These are phyloP conservation scores for Drosophila mercatorum DNA, from an alignment of 2,888 invertebrate species.

Conservation along the genomic window DNA sequence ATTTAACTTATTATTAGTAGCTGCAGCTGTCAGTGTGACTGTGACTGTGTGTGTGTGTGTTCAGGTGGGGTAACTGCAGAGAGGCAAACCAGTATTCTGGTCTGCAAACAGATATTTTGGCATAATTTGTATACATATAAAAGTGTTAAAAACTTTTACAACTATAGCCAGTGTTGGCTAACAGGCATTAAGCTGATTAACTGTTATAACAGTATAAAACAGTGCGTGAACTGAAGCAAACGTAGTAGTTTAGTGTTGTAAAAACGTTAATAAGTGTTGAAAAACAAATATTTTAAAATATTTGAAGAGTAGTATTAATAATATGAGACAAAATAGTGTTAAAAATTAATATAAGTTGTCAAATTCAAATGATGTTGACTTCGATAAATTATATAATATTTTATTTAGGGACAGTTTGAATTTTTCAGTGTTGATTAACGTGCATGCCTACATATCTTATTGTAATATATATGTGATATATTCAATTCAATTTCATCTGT, in stretches of 20 bases:
- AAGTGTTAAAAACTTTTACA: slow-evolving; percentile 3
- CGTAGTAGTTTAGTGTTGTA: background rate
- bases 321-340: too few relatives aligned
- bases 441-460: too few relatives aligned
- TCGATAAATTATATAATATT: background rate
- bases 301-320: background rate
- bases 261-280: background rate
- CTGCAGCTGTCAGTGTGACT: background rate
- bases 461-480: too few relatives aligned
- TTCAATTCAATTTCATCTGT: too few relatives aligned
- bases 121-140: slow-evolving; percentile 3
- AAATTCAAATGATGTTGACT: background rate
- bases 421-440: too few relatives aligned
- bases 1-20: slow-evolving; percentile 29
- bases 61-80: background rate
- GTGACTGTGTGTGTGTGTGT: background rate
- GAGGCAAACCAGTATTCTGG: background rate
- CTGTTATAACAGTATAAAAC: background rate
- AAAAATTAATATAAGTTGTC: too few relatives aligned
- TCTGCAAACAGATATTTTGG: background rate
- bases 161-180: background rate
- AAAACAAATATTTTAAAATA: background rate
- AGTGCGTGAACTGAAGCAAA: background rate
- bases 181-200: background rate
- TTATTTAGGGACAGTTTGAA: too few relatives aligned